A percentile compares a stretch with the other conserved stretches of the same genome.
These are phyloP conservation scores for Mercenaria mercenaria DNA, from an alignment of 1,140 invertebrate genomes.

Conservation along the genomic window DNA sequence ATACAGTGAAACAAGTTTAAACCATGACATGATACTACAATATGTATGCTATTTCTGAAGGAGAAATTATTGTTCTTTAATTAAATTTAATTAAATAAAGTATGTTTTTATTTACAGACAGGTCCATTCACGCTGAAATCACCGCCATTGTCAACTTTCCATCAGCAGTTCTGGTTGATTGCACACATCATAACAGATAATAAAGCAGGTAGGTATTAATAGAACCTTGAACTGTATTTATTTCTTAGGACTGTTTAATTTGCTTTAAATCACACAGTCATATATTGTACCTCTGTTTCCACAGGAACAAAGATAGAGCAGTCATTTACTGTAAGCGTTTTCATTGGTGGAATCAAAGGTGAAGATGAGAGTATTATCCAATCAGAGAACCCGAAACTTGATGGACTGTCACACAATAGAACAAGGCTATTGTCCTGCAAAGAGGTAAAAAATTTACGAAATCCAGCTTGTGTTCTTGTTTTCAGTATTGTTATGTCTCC, in stretches of 20 bases:
- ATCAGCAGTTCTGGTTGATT: conserved; percentile 97
- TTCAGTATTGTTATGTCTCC: no score
- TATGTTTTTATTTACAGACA: conserved; percentile 85
- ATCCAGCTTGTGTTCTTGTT: no score
- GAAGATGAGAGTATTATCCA: conserved; percentile 74
- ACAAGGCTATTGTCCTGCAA: conserved; percentile 94
- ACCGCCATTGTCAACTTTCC: conserved; percentile 94
- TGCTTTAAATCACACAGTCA: no score
- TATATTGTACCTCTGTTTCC: no score
- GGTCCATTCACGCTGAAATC: conserved; percentile 96
- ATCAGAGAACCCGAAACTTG: conserved; percentile 88
- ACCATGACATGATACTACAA: no score
- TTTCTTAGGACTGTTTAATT: no score
- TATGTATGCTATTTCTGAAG: no score
- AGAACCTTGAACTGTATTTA: no score
- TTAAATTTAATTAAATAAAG: no score
- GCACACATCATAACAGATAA: conserved; percentile 94
- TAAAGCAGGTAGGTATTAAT: conserved; percentile 90
- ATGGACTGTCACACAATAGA: conserved; percentile 90
- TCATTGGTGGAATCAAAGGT: conserved; percentile 92
- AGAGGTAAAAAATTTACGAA: conserved; percentile 86
- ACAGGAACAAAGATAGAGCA: conserved; percentile 93
- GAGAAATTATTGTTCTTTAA: no score
- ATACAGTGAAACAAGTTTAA: no score
- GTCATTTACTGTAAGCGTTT: conserved; percentile 93